Evolutionary conservation across 2,113 vertebrate genomes (phyloP).

Genomic region (Sander vitreus): DNA sequence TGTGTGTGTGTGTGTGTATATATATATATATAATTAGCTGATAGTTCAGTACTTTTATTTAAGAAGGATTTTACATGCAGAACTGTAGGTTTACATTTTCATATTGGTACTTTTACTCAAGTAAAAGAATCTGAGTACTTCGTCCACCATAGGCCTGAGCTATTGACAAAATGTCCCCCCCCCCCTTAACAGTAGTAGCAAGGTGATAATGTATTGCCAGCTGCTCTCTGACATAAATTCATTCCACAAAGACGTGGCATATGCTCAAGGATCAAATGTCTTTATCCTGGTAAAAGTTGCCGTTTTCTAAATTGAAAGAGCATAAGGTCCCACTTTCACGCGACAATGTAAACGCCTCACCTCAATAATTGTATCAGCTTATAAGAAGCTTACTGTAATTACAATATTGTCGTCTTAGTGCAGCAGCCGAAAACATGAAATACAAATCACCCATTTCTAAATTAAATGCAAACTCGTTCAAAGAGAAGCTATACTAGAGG

Average conservation of each 20-base stretch:
- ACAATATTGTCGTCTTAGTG: constrained; percentile 81
- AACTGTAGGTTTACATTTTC: neutral
- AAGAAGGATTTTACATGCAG: neutral
- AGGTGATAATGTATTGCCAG: constrained; percentile 65
- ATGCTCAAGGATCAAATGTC: constrained; percentile 75
- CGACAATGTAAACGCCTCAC: constrained; percentile 72
- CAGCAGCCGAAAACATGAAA: constrained; percentile 66
- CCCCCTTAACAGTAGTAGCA: constrained; percentile 6
- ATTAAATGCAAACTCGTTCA: constrained; percentile 78
- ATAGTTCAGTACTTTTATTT: neutral
- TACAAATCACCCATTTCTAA: constrained; percentile 80
- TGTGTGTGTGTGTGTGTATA: no score
- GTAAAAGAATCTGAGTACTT: neutral
- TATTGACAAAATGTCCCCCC: no score
- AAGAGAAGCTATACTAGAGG: constrained; percentile 51
- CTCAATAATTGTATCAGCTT: constrained; percentile 83
- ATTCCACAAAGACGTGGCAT: constrained; percentile 67
- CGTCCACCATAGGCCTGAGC: neutral
- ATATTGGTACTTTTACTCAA: neutral
- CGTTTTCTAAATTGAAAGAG: constrained; percentile 77
- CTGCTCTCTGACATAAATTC: constrained; percentile 67
- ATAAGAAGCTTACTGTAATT: constrained; percentile 87
- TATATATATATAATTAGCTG: neutral
- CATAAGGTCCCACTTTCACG: constrained; percentile 80
- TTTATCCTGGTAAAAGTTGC: constrained; percentile 70